Conservation (phyloP, 2,797 vertebrate genomes). For the Neosilurus hyrtlii region DNA sequence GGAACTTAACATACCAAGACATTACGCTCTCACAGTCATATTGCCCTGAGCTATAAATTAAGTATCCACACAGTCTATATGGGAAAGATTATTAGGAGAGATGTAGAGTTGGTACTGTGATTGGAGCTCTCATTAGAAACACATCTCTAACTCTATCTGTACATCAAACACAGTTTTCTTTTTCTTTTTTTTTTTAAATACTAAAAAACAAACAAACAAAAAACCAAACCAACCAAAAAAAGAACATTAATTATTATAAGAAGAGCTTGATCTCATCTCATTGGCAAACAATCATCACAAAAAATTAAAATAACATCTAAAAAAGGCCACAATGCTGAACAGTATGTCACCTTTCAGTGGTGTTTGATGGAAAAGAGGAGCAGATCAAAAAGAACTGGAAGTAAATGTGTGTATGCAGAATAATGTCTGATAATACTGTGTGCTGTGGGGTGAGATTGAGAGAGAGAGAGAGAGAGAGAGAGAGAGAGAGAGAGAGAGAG, state of each 20-base stretch:
- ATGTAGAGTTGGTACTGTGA: slow-evolving; percentile 52
- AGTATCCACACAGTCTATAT: background rate
- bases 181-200: slow-evolving; percentile 65
- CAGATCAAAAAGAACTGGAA: slow-evolving; percentile 21
- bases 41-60: slow-evolving; percentile 32
- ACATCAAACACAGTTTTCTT: slow-evolving; percentile 78
- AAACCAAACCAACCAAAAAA: slow-evolving; percentile 59
- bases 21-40: slow-evolving; percentile 6
- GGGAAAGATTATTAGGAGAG: slow-evolving; percentile 23
- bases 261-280: slow-evolving; percentile 78
- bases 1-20: background rate
- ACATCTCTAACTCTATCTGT: slow-evolving; percentile 81
- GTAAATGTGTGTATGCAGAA: slow-evolving; percentile 7
- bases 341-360: slow-evolving; percentile 76
- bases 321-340: slow-evolving; percentile 79
- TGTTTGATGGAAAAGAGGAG: slow-evolving; percentile 61
- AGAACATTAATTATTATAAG: slow-evolving; percentile 76
- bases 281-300: slow-evolving; percentile 73
- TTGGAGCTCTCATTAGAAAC: slow-evolving; percentile 75
- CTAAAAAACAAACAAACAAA: slow-evolving; percentile 67
- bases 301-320: slow-evolving; percentile 65
- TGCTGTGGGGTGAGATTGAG: slow-evolving; percentile 23
- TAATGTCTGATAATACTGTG: slow-evolving; percentile 10
- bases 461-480: slow-evolving; percentile 7
- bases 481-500: background rate